Conservation (phyloP, 2,888 invertebrate species). For the Caenorhabditis virilis region DNA sequence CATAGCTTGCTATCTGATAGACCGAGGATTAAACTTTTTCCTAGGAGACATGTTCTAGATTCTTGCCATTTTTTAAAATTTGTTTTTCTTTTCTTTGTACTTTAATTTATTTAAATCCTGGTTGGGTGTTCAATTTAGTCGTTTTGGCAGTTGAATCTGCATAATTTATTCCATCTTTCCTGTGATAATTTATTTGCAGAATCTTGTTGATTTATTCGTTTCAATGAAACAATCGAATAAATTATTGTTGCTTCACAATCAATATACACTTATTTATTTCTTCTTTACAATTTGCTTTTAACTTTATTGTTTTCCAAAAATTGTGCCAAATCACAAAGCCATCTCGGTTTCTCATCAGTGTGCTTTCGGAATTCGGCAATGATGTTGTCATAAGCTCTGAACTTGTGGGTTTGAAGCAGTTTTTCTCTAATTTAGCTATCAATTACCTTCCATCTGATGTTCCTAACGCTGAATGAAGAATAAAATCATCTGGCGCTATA, state of each 20-base stretch:
- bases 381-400: conserved; percentile 50
- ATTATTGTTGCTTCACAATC: too few relatives aligned
- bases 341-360: conserved; percentile 32
- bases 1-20: conserved; percentile 82
- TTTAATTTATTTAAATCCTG: too few relatives aligned
- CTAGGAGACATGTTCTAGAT: conserved; percentile 57
- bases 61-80: neutral
- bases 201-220: too few relatives aligned
- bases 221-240: too few relatives aligned
- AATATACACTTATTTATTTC: too few relatives aligned
- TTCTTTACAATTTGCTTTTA: conserved; percentile 15
- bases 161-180: too few relatives aligned
- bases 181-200: too few relatives aligned
- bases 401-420: conserved; percentile 1
- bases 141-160: too few relatives aligned
- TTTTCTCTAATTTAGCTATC: too few relatives aligned
- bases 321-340: conserved; percentile 42
- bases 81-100: neutral
- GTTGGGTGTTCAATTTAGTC: too few relatives aligned
- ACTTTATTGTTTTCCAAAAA: conserved; percentile 29
- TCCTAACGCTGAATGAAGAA: conserved; percentile 84
- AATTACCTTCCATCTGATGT: conserved; percentile 84
- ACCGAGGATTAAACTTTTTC: conserved; percentile 70
- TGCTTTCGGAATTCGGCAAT: conserved; percentile 42
- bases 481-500: conserved; percentile 86